A percentile compares a stretch with the other conserved stretches of the same genome.
Conservation (phyloP, 2,797 vertebrate species). For the Falco rusticolus region DNA sequence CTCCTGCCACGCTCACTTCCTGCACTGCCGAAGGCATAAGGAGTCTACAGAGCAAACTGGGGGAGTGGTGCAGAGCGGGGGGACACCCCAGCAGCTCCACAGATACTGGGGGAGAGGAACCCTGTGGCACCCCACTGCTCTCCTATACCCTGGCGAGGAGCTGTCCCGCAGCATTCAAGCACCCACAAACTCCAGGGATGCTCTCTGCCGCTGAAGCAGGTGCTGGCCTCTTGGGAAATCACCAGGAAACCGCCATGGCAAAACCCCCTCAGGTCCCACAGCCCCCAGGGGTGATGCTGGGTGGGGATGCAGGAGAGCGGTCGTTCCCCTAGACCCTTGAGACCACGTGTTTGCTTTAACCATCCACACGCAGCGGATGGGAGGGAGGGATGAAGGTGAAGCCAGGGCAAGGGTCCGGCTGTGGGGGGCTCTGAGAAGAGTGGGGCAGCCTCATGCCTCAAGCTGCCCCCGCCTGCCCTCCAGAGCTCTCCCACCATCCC, state of each 20-base stretch:
- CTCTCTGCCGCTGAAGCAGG: background rate
- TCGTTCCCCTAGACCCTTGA: background rate
- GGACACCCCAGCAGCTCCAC: background rate
- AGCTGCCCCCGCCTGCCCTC: background rate
- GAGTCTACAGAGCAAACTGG: background rate
- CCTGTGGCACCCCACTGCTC: rapidly evolving
- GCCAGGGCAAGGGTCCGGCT: background rate
- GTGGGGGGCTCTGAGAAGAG: background rate
- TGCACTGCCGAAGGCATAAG: background rate
- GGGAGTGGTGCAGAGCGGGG: rapidly evolving
- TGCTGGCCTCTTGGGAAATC: background rate
- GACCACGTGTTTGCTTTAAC: background rate
- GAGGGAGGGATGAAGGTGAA: background rate
- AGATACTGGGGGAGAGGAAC: background rate
- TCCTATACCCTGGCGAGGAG: background rate
- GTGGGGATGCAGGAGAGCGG: background rate
- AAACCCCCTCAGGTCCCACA: rapidly evolving
- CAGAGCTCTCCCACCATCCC: background rate
- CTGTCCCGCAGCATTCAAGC: background rate
- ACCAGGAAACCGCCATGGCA: rapidly evolving
- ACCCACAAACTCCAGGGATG: background rate
- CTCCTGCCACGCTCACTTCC: background rate
- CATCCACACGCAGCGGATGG: background rate
- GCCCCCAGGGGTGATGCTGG: rapidly evolving
- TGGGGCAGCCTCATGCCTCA: rapidly evolving